Evolutionary conservation across 1,140 invertebrate species (phyloP), one percentile per base, ranked within the genome.

Genomic region (Pollicipes pollicipes): DNA sequence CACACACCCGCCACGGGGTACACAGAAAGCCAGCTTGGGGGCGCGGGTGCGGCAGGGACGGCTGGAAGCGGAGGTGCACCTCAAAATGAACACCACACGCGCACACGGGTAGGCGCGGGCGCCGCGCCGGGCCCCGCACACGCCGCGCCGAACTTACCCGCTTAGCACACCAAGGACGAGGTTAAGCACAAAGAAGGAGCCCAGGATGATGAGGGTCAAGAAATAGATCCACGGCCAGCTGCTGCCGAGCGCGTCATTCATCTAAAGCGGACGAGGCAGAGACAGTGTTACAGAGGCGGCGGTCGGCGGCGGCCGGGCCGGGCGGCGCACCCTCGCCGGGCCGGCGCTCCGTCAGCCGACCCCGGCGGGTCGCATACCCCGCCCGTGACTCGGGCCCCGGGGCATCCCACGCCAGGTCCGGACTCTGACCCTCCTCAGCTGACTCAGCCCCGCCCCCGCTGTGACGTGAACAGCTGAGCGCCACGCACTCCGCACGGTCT

Each of bases 121-220:
- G 87, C 78, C n/a, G 87, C 82, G 85, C 85, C 75, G 87, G 85
- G 85, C 63, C 85, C 85, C 64, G 87, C 78, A 27, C 87, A 79
- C 73, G 83, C 84, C 32, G 28, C 87, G 79, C 73, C 83, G 84
- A 31, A 35, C 32, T 35, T 16, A 98, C 96, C 97, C 97, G 85
- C 94, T 97, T 81, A 99, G 89, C 78, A 99, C 97, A 90, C 97
- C 97, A 83, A 99, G 94, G 88, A 99, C 96, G 88, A 99, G 88
- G 87, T 99, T 99, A 86, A 99, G 91, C 97, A 99, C 99, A 87
- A 99, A 99, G 88, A 99, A 99, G 81, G 97, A 99, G 83, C 97
- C 97, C 82, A 99, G 87, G 81, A 99, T 93, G 84, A 99, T 99
- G 78, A 99, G 90, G 84, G 97, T 95, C 85, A 99, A 95, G 88